phyloP scores from a whole-genome alignment of 2,888 invertebrate genomes.

The Patella ulyssiponensis region DNA sequence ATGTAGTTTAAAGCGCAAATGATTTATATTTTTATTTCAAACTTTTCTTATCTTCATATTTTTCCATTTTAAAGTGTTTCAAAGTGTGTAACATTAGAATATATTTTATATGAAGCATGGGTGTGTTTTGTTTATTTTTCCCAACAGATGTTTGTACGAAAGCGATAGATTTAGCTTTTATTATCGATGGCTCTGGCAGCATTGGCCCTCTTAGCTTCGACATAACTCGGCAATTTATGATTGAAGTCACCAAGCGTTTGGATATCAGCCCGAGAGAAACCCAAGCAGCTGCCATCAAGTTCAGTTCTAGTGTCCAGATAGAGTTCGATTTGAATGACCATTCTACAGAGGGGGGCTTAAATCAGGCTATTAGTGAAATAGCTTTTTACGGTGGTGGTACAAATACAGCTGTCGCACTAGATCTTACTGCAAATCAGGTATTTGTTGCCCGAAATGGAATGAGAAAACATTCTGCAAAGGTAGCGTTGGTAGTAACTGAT shows the following conservation, averaged over 20 bases:
- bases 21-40: no score
- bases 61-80: no score
- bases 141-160: neutral
- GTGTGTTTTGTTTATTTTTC: no score
- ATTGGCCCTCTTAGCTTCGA: neutral
- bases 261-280: neutral
- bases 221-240: conserved; percentile 15
- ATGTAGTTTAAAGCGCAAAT: no score
- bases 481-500: conserved; percentile 26
- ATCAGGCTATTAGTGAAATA: neutral
- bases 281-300: conserved; percentile 11
- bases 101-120: no score
- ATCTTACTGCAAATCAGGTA: neutral
- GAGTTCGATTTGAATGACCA: conserved; percentile 17
- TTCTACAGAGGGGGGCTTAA: neutral
- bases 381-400: neutral
- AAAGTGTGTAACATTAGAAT: no score
- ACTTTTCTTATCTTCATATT: no score
- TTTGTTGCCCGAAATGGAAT: neutral
- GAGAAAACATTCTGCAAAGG: conserved; percentile 7
- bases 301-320: neutral
- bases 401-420: conserved; percentile 14
- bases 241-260: conserved; percentile 14
- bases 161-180: conserved; percentile 20
- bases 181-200: conserved; percentile 28